These are phyloP conservation scores for Actinia tenebrosa DNA, from an alignment of 64 coral and sea anemone species.

Conservation along the genomic window DNA sequence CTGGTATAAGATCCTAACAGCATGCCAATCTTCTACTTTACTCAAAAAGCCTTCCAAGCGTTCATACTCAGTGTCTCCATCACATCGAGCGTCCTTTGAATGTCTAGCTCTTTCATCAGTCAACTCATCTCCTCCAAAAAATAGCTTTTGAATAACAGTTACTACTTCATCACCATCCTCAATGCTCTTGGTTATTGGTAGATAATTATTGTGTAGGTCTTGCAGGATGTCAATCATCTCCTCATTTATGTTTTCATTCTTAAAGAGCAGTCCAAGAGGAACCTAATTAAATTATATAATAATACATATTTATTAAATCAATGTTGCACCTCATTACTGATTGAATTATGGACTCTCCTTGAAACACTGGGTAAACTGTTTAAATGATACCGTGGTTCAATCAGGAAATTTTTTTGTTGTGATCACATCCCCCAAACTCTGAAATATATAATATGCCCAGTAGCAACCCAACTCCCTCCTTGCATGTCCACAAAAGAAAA, in stretches of 20 bases:
- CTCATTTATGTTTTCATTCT: conserved; percentile 61
- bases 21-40: conserved; percentile 58
- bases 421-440: no score
- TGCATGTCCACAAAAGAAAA: no score
- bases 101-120: conserved; percentile 51
- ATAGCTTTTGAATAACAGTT: conserved; percentile 12
- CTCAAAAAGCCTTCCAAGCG: conserved; percentile 25
- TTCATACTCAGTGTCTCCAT: conserved; percentile 45
- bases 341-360: no score
- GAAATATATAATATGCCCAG: no score
- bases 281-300: background rate
- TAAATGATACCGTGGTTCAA: no score
- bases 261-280: conserved; percentile 52
- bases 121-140: conserved; percentile 49
- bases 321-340: no score
- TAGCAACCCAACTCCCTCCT: no score
- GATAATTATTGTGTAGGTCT: conserved; percentile 35
- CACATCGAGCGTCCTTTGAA: conserved; percentile 29
- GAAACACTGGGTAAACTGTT: no score
- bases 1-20: conserved; percentile 51
- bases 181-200: background rate
- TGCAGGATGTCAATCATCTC: conserved; percentile 59
- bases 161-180: background rate
- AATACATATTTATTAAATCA: background rate
- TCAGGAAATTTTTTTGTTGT: no score